Evolutionary conservation across 53 echinoderm and acorn worm genomes (phyloP), one percentile per base, ranked within the genome.

Genomic region (Temnopleurus reevesii): DNA sequence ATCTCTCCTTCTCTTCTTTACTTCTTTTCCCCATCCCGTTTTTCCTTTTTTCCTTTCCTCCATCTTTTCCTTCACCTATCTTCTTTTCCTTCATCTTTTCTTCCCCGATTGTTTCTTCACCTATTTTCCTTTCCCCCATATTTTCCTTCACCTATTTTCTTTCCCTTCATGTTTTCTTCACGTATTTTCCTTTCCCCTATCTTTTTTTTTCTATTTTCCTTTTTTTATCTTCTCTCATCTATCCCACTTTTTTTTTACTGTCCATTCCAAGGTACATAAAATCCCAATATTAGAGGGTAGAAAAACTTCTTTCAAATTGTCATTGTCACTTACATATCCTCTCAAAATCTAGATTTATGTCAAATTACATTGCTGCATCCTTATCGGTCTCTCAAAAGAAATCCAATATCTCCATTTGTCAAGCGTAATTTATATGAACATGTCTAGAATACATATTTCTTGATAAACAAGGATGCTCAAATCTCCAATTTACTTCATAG

Each of bases 401-500:
- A 71, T 18, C 43, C 71, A 7, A 38, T 1, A 71, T 43, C 41
- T 21, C 71, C 36, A 71, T 71, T 41, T 41, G 38, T 41, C 71
- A 71, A 38, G 6, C 28, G n/a, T 71, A 36, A 71, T 71, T 71
- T 19, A 71, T 71, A 71, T 71, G 23, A 71, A 71, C 41, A 21
- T 21, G 41, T 41, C 71, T 21, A 41, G 23, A 43, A 41, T n/a
- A 41, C n/a, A 38, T 71, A 38, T 21, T 41, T 41, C n/a, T 2
- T 38, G 21, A 71, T 38, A 3, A 29, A 1, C 0, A 8, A 71
- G 38, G 8, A 71, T 71, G 71, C n/a, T 41, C 8, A 21, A 71
- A 71, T 71, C 71, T 41, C 41, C 71, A 71, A 71, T 71, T 71
- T 71, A 38, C 41, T 23, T 13, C 71, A 71, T 41, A 38, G 71